Conservation (phyloP, 2,888 invertebrate genomes). For the Crocallis elinguaria region DNA sequence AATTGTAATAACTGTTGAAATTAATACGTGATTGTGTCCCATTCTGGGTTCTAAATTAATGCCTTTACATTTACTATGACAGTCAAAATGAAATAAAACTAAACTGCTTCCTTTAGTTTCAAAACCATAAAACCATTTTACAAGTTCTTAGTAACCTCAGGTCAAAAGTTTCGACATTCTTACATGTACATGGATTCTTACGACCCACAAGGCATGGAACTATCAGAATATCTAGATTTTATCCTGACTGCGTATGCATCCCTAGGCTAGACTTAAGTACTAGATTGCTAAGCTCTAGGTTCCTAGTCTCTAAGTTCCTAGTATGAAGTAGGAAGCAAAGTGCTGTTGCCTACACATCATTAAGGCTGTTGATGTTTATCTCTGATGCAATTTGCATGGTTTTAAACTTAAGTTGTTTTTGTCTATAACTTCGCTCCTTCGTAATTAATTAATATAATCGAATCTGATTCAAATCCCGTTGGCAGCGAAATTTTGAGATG, state of each 20-base stretch:
- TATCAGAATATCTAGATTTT: slow-evolving; percentile 35
- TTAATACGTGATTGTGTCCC: background rate
- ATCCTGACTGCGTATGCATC: slow-evolving; percentile 29
- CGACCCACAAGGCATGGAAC: slow-evolving; percentile 20
- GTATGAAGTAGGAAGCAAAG: slow-evolving; percentile 28
- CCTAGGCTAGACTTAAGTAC: slow-evolving; percentile 8
- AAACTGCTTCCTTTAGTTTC: background rate
- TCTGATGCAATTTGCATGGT: slow-evolving; percentile 15
- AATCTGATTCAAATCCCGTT: too few species aligned
- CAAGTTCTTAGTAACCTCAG: slow-evolving; percentile 4
- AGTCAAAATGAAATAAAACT: background rate
- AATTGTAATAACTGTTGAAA: too few species aligned
- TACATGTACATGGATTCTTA: slow-evolving; percentile 16
- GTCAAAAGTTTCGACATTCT: slow-evolving; percentile 17
- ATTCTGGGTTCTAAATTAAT: background rate
- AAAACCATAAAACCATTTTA: background rate
- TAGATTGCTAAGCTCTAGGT: slow-evolving; percentile 12
- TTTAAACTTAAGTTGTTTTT: background rate
- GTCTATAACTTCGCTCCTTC: background rate
- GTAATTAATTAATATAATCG: too few species aligned
- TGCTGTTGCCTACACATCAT: slow-evolving; percentile 25
- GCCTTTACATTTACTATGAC: too few species aligned
- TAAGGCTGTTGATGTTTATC: slow-evolving; percentile 24
- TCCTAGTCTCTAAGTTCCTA: slow-evolving; percentile 23
- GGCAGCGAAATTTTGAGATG: too few species aligned